phyloP scores from a whole-genome alignment of 2,113 vertebrate species.

The Psammodynastes pulverulentus region DNA sequence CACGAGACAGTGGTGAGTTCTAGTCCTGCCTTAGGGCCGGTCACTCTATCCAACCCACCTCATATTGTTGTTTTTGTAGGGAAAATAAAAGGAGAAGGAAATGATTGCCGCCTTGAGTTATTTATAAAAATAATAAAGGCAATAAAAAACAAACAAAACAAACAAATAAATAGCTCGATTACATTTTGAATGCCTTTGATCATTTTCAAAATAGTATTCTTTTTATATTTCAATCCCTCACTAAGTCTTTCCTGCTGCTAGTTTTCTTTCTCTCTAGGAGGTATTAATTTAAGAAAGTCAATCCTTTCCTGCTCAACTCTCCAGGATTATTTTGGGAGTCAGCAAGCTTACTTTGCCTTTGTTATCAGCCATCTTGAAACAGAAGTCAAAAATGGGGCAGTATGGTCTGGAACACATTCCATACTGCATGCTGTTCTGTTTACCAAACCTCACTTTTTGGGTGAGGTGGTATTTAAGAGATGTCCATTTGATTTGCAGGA shows the following conservation, averaged over 20 bases:
- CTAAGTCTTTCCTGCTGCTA: neutral
- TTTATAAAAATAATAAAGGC: neutral
- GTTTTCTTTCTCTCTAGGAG: neutral
- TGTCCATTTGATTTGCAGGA: conserved; percentile 73
- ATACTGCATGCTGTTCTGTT: neutral
- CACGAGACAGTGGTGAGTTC: neutral
- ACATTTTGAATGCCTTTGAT: neutral
- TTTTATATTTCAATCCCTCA: neutral
- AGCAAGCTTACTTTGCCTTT: neutral
- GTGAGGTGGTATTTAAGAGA: conserved; percentile 29
- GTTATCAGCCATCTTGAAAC: neutral
- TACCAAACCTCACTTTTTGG: neutral
- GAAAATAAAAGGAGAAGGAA: neutral
- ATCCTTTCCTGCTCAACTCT: neutral
- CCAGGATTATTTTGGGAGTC: neutral
- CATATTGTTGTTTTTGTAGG: neutral
- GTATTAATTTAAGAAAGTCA: neutral
- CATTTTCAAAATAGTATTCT: neutral
- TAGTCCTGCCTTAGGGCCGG: neutral
- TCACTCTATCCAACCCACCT: neutral
- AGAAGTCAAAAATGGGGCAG: neutral
- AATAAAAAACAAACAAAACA: neutral
- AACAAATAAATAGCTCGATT: neutral
- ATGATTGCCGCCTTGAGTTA: neutral
- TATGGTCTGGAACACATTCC: neutral